Conservation (phyloP, 2,888 invertebrate genomes). For the Hemithea aestivaria region DNA sequence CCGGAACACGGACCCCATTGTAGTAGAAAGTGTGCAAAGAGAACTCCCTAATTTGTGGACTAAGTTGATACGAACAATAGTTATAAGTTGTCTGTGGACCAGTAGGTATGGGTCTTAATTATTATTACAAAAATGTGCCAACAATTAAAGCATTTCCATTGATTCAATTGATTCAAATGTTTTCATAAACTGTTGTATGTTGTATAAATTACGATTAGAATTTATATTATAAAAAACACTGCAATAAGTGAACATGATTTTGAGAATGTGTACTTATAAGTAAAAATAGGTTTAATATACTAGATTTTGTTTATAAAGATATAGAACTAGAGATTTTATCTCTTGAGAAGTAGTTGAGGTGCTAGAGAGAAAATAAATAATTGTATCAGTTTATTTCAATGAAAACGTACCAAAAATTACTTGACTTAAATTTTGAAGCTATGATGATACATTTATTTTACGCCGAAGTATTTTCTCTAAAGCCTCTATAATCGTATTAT, state of each 20-base stretch:
- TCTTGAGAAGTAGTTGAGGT: conserved; percentile 7
- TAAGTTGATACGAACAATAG: conserved; percentile 30
- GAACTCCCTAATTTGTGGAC: conserved; percentile 36
- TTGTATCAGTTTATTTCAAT: too few species aligned
- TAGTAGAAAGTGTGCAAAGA: conserved; percentile 45
- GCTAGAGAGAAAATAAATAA: conserved; percentile 4
- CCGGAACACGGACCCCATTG: conserved; percentile 47
- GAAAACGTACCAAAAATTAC: too few species aligned
- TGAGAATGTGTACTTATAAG: too few species aligned
- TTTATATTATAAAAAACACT: too few species aligned
- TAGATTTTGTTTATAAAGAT: conserved; percentile 1
- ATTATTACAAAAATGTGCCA: conserved; percentile 36
- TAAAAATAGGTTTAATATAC: conserved; percentile 11
- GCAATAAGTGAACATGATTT: conserved; percentile 9
- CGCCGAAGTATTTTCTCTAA: too few species aligned
- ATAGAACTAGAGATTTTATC: conserved; percentile 13
- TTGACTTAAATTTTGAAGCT: too few species aligned
- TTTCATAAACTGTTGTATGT: too few species aligned
- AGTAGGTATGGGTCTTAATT: conserved; percentile 58
- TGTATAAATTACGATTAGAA: too few species aligned
- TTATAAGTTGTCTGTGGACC: conserved; percentile 55
- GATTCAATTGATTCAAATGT: too few species aligned
- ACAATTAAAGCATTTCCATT: too few species aligned
- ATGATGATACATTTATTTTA: too few species aligned
- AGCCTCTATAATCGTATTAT: too few species aligned